Evolutionary conservation across 2,113 vertebrate species (phyloP).

Genomic region (Neotoma lepida): DNA sequence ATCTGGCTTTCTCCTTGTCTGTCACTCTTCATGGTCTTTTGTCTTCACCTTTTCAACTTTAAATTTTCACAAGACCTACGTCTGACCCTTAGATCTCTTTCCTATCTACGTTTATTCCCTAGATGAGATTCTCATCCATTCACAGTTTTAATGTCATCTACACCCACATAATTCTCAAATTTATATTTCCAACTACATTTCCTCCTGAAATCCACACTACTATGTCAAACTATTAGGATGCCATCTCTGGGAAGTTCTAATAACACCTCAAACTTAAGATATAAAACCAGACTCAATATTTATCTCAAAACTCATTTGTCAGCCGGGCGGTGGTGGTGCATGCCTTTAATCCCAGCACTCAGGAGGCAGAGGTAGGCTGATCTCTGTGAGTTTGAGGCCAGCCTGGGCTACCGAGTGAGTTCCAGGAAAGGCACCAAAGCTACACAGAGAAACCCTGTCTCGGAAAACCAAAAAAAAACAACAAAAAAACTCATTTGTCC

Average conservation of each 20-base stretch:
- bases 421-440: too few relatives aligned
- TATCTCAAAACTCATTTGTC: slow-evolving; percentile 6
- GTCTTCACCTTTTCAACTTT: not conserved
- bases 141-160: not conserved
- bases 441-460: too few relatives aligned
- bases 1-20: slow-evolving; percentile 6
- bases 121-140: not conserved
- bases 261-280: slow-evolving; percentile 17
- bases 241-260: slow-evolving; percentile 31
- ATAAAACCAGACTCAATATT: slow-evolving; percentile 14
- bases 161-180: not conserved
- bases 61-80: not conserved
- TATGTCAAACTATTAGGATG: not conserved
- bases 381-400: too few relatives aligned
- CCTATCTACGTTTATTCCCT: slow-evolving; percentile 5
- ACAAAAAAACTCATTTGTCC: not conserved
- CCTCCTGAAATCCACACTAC: not conserved
- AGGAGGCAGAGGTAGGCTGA: too few relatives aligned
- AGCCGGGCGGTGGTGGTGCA: too few relatives aligned
- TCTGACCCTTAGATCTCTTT: not conserved
- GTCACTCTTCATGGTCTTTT: not conserved
- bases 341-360: too few relatives aligned
- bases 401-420: too few relatives aligned
- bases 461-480: too few relatives aligned
- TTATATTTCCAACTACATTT: not conserved